phyloP scores from a whole-genome alignment of 1,140 invertebrate genomes.

The Drosophila cardini region DNA sequence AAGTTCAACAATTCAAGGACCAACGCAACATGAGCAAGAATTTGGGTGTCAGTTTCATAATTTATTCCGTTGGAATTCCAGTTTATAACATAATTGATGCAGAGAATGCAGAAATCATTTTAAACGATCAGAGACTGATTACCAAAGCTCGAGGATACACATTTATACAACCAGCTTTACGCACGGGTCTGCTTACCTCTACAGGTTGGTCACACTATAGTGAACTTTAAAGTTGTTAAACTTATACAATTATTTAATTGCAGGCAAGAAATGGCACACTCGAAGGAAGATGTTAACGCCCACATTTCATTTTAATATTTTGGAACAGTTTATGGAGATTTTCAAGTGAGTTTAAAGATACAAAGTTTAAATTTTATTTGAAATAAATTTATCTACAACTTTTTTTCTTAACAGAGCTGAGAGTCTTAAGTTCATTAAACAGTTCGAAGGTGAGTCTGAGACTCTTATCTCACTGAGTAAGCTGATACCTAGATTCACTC shows the following conservation, averaged over 20 bases:
- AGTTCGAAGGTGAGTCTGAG: constrained; percentile 50
- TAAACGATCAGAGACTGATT: constrained; percentile 68
- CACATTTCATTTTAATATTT: constrained; percentile 95
- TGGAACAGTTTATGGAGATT: constrained; percentile 91
- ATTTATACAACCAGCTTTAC: constrained; percentile 88
- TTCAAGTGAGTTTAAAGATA: constrained; percentile 86
- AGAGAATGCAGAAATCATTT: constrained; percentile 56
- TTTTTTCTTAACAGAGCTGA: constrained; percentile 71
- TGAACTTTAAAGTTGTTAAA: neutral
- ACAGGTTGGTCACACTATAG: constrained; percentile 84
- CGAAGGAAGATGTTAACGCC: constrained; percentile 93
- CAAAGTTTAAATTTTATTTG: neutral
- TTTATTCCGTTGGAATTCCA: constrained; percentile 50
- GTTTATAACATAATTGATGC: constrained; percentile 72
- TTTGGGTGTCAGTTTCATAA: constrained; percentile 45
- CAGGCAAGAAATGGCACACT: constrained; percentile 89
- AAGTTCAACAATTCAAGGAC: constrained; percentile 16
- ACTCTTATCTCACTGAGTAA: constrained; percentile 45
- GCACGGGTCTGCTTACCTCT: constrained; percentile 88
- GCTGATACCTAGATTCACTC: constrained; percentile 88
- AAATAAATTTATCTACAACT: neutral
- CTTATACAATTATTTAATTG: neutral
- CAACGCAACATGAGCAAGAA: constrained; percentile 20
- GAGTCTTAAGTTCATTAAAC: constrained; percentile 74
- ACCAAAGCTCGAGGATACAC: constrained; percentile 76